Percentiles rank a stretch among this genome's conserved stretches.
Conservation (phyloP, 2,113 vertebrate species). For the Cyanistes caeruleus region DNA sequence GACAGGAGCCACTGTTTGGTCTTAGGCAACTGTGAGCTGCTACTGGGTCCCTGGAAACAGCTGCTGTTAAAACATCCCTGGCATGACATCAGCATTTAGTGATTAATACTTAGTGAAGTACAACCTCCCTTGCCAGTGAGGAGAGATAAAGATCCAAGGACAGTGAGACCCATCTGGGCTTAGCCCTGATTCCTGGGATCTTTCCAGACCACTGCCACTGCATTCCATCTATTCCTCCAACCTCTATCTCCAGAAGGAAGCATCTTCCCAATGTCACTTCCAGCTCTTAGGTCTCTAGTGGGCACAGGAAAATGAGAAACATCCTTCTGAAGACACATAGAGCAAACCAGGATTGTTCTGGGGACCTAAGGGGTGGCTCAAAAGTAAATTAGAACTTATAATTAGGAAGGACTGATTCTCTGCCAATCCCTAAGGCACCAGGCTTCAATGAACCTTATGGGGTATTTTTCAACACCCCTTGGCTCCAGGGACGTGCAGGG, state of each 20-base stretch:
- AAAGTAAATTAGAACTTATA: not conserved
- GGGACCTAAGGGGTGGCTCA: not conserved
- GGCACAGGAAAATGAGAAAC: not conserved
- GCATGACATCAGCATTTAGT: not conserved
- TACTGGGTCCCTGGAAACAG: not conserved
- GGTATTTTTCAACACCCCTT: not conserved
- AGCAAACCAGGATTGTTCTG: not conserved
- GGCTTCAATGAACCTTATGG: not conserved
- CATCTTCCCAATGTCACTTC: not conserved
- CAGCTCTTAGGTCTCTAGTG: not conserved
- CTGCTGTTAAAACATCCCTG: not conserved
- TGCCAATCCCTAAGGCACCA: not conserved
- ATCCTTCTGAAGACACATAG: not conserved
- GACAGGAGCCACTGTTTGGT: not conserved
- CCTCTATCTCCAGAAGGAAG: not conserved
- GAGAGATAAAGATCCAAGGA: not conserved
- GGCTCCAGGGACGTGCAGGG: fast-evolving
- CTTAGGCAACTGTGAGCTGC: not conserved
- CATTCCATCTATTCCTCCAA: not conserved
- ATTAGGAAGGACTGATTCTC: not conserved
- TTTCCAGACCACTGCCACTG: not conserved
- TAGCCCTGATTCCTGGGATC: not conserved
- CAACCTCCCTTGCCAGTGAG: not conserved
- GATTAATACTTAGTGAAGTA: not conserved
- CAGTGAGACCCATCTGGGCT: not conserved